Evolutionary conservation across 2,888 invertebrate genomes (phyloP).

Genomic region (Watsonalla binaria): DNA sequence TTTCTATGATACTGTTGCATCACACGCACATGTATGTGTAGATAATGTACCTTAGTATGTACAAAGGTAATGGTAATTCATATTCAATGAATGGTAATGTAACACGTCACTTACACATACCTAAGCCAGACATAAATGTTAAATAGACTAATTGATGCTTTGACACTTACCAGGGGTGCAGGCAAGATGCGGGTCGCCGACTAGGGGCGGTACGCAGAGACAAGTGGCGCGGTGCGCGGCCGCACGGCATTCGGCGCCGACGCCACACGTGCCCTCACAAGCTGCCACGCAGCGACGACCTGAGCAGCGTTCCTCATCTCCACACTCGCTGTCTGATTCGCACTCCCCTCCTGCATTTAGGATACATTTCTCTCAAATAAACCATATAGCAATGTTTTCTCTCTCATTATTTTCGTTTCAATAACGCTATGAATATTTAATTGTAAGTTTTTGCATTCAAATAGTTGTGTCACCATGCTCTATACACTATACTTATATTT

Average conservation of each 20-base stretch:
- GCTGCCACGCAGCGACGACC: conserved; percentile 88
- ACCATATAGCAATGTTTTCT: too few species aligned
- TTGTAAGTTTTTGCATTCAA: too few species aligned
- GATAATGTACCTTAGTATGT: neutral
- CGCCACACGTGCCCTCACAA: conserved; percentile 86
- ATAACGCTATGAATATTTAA: too few species aligned
- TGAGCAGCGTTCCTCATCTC: conserved; percentile 83
- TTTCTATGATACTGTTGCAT: too few species aligned
- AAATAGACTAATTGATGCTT: neutral
- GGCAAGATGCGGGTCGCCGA: conserved; percentile 89
- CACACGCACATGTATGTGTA: neutral
- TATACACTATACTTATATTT: neutral
- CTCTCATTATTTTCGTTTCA: too few species aligned
- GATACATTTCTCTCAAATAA: neutral
- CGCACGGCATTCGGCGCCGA: conserved; percentile 87
- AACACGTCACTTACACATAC: too few species aligned
- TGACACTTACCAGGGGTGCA: conserved; percentile 78
- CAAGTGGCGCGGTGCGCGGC: conserved; percentile 87
- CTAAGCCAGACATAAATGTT: conserved; percentile 4
- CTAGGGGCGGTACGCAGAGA: conserved; percentile 84
- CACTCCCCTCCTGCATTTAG: conserved; percentile 77
- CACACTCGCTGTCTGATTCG: conserved; percentile 84
- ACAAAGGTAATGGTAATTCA: neutral
- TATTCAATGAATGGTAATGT: neutral
- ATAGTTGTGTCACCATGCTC: too few species aligned